These are phyloP conservation scores for Quadroppia sp. DNA, from an alignment of 2,888 invertebrate species.

Conservation along the genomic window DNA sequence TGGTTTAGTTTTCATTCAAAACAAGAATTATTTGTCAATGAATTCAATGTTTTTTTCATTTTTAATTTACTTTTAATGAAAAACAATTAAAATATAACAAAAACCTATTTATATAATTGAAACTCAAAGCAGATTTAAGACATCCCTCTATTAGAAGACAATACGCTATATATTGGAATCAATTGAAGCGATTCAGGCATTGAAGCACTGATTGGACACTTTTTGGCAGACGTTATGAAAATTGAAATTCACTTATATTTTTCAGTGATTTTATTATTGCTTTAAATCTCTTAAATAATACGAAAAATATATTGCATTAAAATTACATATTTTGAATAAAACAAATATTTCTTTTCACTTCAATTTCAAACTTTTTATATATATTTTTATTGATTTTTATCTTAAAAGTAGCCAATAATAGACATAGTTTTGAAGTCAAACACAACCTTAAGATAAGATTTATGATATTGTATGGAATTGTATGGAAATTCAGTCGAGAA, in stretches of 20 bases:
- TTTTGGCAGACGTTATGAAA: not conserved
- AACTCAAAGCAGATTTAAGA: too few species aligned
- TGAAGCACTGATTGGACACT: not conserved
- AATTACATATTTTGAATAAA: slow-evolving; percentile 25
- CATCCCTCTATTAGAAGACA: too few species aligned
- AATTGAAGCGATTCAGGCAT: too few species aligned
- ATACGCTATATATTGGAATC: too few species aligned
- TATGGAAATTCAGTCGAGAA: not conserved
- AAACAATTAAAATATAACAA: too few species aligned
- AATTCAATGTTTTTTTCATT: too few species aligned
- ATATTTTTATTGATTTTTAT: slow-evolving; percentile 12
- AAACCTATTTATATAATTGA: too few species aligned
- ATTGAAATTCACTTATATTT: slow-evolving; percentile 7
- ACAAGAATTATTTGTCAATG: too few species aligned
- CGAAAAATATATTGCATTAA: not conserved
- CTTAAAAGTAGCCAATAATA: slow-evolving; percentile 11
- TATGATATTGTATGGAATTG: not conserved
- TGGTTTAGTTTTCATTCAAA: too few species aligned
- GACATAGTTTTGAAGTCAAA: slow-evolving; percentile 32
- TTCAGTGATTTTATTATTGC: not conserved
- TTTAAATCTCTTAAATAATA: not conserved
- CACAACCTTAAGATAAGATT: slow-evolving; percentile 7
- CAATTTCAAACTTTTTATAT: not conserved
- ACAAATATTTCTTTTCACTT: not conserved
- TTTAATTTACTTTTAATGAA: too few species aligned